phyloP scores from a whole-genome alignment of 2,113 vertebrate species.

The Callorhinus ursinus region DNA sequence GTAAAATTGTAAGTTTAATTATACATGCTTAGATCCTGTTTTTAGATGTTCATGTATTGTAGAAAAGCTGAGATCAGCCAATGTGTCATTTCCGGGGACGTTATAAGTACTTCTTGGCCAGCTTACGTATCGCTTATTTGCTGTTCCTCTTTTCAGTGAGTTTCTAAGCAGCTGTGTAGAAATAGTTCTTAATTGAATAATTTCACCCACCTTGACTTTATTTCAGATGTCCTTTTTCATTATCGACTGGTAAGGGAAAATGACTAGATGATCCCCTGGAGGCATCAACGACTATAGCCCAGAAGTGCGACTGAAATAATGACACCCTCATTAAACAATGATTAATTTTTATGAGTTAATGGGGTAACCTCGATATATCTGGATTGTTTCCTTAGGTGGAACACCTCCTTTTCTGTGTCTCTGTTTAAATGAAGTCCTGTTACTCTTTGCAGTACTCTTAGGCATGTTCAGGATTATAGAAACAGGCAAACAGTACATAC shows the following conservation, averaged over 20 bases:
- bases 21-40: not conserved
- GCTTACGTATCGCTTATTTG: not conserved
- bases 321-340: not conserved
- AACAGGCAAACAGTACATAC: not conserved
- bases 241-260: not conserved
- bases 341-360: not conserved
- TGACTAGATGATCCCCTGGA: not conserved
- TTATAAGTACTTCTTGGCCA: not conserved
- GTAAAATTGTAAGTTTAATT: not conserved
- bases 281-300: not conserved
- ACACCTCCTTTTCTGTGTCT: not conserved
- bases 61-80: not conserved
- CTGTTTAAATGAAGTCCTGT: not conserved
- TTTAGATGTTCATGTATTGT: not conserved
- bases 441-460: not conserved
- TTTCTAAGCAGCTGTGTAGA: not conserved
- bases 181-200: not conserved
- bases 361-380: not conserved
- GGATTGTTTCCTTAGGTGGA: not conserved
- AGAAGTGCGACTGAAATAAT: slow-evolving; percentile 1
- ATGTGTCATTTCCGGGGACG: not conserved
- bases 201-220: slow-evolving; percentile 29
- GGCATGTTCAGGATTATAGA: not conserved
- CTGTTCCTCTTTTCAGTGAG: not conserved
- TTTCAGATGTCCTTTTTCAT: slow-evolving; percentile 38